Base-by-base conservation (phyloP, 2,113 vertebrate species). In the Micronycteris hirsuta region DNA sequence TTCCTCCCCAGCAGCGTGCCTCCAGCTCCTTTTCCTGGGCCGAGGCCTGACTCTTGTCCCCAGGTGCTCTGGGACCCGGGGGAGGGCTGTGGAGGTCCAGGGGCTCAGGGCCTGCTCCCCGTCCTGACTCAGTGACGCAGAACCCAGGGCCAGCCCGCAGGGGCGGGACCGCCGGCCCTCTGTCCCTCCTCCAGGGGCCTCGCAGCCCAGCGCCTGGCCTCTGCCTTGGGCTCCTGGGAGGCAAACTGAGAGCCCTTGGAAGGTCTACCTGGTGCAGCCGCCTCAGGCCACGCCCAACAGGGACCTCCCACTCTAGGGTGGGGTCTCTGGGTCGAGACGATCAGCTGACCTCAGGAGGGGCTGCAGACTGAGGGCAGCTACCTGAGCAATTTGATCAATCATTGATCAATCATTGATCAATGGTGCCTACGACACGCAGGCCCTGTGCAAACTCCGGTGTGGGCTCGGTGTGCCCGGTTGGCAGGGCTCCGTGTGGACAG, bases 381-480 rank as follows among this genome's bases (percentile, higher is more conserved):
- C 65, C 3, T 36, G 45, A 76, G 58, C 36, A 0, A 4, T 31
- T 8, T 8, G 43, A n/a, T 43, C 43, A 43, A 4, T 8, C 8
- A 8, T 43, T 28, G 0, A 4, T n/a, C 24, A 2, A 2, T 15
- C n/a, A 3, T 16, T 2, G 5, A 0, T 17, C 56, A 0, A 3
- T 14, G 9, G 1, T 0, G 12, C 67, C 67, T 10, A 1, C 0
- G 1, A 4, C 0, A 2, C 0, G 15, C 67, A 7, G 14, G 19
- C 58, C 56, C 47, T 1, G 17, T 14, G 17, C 3, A 3, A n/a
- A 8, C 45, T 26, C 81, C 1, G 49, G 19, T 13, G 5, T 3
- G 6, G 45, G n/a, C n/a, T n/a, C n/a, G n/a, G n/a, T n/a, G n/a
- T n/a, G n/a, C n/a, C n/a, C n/a, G n/a, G n/a, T n/a, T n/a, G n/a